Evolutionary conservation across 2,797 vertebrate species (phyloP).

Genomic region (Ispidina picta): DNA sequence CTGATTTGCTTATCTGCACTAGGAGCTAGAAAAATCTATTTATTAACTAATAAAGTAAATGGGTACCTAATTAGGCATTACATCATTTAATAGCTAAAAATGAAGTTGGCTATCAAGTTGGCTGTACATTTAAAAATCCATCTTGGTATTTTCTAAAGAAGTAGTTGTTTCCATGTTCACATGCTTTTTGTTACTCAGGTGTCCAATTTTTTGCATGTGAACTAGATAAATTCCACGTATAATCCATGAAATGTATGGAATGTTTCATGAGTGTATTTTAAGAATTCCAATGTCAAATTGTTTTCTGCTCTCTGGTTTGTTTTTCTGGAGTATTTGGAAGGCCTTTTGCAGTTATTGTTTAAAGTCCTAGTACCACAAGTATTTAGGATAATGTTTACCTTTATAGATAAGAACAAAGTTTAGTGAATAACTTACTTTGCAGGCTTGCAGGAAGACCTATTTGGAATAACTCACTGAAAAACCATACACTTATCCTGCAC

Average conservation of each 20-base stretch:
- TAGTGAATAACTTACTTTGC: not conserved
- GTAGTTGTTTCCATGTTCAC: too few species aligned
- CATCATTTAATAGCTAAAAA: not conserved
- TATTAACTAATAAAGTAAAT: not conserved
- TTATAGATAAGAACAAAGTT: not conserved
- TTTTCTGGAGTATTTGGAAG: slow-evolving; percentile 4
- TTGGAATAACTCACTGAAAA: not conserved
- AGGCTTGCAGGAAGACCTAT: not conserved
- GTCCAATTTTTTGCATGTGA: not conserved
- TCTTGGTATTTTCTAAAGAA: not conserved
- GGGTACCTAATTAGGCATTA: not conserved
- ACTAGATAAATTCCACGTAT: not conserved
- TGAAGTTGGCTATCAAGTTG: not conserved
- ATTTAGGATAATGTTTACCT: slow-evolving; percentile 7
- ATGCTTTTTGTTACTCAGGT: not conserved
- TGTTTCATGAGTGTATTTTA: not conserved
- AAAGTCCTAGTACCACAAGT: not conserved
- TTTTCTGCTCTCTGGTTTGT: not conserved
- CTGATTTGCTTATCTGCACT: not conserved
- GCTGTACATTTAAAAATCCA: not conserved
- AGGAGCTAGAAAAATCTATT: not conserved
- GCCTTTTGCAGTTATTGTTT: not conserved
- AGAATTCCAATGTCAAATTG: not conserved
- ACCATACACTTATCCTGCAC: not conserved
- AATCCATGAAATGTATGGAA: slow-evolving; percentile 40